These are phyloP conservation scores for Rhabdomys dilectus DNA, from an alignment of 2,113 vertebrate genomes.

Conservation along the genomic window DNA sequence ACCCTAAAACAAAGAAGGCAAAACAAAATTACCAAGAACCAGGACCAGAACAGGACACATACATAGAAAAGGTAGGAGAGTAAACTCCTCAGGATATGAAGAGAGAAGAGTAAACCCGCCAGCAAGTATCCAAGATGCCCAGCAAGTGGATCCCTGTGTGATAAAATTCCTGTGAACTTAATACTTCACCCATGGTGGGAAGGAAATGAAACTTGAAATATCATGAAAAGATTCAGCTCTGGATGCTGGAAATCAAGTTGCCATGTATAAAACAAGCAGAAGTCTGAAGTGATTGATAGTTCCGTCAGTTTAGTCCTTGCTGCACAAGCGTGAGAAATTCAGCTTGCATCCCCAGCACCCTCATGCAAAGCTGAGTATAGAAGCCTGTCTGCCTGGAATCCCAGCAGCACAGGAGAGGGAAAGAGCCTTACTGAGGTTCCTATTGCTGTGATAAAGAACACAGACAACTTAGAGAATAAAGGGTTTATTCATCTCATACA, in stretches of 20 bases:
- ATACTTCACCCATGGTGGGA: not conserved
- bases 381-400: not conserved
- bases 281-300: no score
- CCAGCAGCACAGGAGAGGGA: not conserved
- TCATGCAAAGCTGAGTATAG: no score
- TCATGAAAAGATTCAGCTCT: not conserved
- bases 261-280: not conserved
- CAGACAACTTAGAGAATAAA: not conserved
- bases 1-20: not conserved
- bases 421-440: not conserved
- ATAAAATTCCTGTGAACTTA: constrained; percentile 42
- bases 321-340: not conserved
- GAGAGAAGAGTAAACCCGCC: not conserved
- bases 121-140: not conserved
- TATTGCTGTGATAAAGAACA: not conserved
- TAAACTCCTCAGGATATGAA: not conserved
- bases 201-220: not conserved
- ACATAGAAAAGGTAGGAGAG: not conserved
- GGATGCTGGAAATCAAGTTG: not conserved
- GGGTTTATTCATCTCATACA: no score
- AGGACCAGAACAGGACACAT: not conserved
- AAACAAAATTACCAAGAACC: not conserved
- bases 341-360: no score
- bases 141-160: not conserved
- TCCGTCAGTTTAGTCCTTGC: not conserved